A percentile compares a stretch with the other conserved stretches of the same genome.
Conservation (phyloP, 2,113 vertebrate genomes). For the Centropristis striata region DNA sequence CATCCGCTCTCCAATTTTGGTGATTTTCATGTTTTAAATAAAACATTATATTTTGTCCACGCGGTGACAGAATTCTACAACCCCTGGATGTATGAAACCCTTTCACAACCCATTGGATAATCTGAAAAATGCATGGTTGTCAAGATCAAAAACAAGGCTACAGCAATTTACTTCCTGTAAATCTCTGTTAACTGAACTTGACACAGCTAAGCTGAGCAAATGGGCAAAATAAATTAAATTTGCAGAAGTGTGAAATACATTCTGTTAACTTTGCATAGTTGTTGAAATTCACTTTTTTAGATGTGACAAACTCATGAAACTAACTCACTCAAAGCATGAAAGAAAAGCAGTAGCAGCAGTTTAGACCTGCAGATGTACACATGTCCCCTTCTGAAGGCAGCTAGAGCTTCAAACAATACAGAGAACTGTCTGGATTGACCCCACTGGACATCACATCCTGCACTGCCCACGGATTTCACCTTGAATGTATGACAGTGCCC, state of each 20-base stretch:
- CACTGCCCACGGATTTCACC: too few relatives aligned
- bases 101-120: slow-evolving; percentile 27
- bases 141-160: not conserved
- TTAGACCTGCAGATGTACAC: not conserved
- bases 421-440: too few relatives aligned
- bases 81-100: slow-evolving; percentile 15
- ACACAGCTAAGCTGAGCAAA: slow-evolving; percentile 23
- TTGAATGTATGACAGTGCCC: too few relatives aligned
- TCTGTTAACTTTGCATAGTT: slow-evolving; percentile 16
- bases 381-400: not conserved
- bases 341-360: not conserved
- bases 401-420: not conserved
- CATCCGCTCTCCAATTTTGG: slow-evolving; percentile 18
- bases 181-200: slow-evolving; percentile 16
- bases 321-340: not conserved
- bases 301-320: slow-evolving; percentile 18
- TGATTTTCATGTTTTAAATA: slow-evolving; percentile 44
- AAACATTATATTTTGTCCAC: not conserved
- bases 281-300: not conserved
- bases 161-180: slow-evolving; percentile 11
- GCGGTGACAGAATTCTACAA: slow-evolving; percentile 10
- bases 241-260: slow-evolving; percentile 28
- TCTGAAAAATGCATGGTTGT: slow-evolving; percentile 11
- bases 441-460: too few relatives aligned
- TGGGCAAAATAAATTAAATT: slow-evolving; percentile 13